Evolutionary conservation across 1,140 invertebrate genomes (phyloP), one percentile per base, ranked within the genome.

Genomic region (Drosophila varians): DNA sequence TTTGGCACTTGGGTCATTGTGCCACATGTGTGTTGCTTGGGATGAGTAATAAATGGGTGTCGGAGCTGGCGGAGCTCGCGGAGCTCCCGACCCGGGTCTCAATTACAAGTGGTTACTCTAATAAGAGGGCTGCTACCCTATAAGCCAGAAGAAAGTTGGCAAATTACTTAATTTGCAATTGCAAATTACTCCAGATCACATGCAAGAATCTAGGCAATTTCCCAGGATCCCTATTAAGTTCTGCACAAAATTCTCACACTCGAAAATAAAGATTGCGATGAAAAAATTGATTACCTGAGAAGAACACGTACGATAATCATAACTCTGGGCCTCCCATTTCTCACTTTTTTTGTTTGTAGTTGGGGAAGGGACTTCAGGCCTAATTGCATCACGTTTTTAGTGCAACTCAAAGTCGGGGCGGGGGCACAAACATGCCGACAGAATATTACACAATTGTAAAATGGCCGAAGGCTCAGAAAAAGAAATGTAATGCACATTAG

Each of bases 351-450:
- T 21, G 14, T 19, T 40, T 18, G 5, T 14, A 23, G 12, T 31
- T 21, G 9, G 28, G n/a, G n/a, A n/a, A n/a, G n/a, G n/a, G n/a
- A n/a, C n/a, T n/a, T n/a, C n/a, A 64, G 49, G 52, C 60, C 53
- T 74, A 74, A 74, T 74, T 74, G 72, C 70, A 74, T 74, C 72
- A 74, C 72, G 72, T 74, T 74, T 74, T 74, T 74, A 74, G 72
- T 74, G 60, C 72, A 58, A 43, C 72, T 51, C 53, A 31, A 42
- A 43, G 26, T 36, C 9, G 45, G 38, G 49, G 49, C 9, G 45
- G 38, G 49, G 49, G 57, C 64, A 31, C 21, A 54, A 52, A 70
- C 49, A 74, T 51, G 69, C 58, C 60, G 43, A 53, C 48, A 74
- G 70, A 74, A 74, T 74, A 74, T 74, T 74, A 74, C 72, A 74